phyloP scores from a whole-genome alignment of 1,140 invertebrate genomes.

The Brachionus rubens region DNA sequence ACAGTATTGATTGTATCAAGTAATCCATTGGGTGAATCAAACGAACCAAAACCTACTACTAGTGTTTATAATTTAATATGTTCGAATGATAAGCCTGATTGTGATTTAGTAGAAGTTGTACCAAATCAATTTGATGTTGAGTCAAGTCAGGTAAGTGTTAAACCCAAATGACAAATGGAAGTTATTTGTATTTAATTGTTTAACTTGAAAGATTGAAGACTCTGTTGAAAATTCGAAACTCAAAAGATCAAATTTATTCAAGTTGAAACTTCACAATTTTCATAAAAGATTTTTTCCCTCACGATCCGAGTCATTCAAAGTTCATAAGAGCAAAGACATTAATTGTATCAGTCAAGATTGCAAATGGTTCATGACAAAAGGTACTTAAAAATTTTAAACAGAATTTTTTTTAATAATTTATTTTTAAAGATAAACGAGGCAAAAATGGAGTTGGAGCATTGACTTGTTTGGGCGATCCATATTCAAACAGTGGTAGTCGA shows the following conservation, averaged over 20 bases:
- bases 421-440: background rate
- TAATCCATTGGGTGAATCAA: background rate
- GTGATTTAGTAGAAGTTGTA: background rate
- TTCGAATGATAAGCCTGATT: background rate
- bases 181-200: background rate
- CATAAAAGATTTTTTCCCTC: background rate
- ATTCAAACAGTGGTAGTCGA: slow-evolving; percentile 21
- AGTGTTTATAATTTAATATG: slow-evolving; percentile 33
- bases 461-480: slow-evolving; percentile 34
- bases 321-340: slow-evolving; percentile 20
- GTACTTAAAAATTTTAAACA: background rate
- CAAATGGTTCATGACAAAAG: slow-evolving; percentile 25
- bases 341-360: slow-evolving; percentile 28
- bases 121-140: background rate
- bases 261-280: background rate
- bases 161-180: background rate
- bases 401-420: background rate
- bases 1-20: background rate
- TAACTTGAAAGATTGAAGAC: background rate
- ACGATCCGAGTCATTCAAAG: background rate
- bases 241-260: background rate
- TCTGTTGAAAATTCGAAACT: background rate
- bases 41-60: background rate
- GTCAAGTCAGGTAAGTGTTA: no score
- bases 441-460: slow-evolving; percentile 18